Evolutionary conservation across 2,888 invertebrate species (phyloP), one percentile per base, ranked within the genome.

Genomic region (Tenthredo distinguenda): DNA sequence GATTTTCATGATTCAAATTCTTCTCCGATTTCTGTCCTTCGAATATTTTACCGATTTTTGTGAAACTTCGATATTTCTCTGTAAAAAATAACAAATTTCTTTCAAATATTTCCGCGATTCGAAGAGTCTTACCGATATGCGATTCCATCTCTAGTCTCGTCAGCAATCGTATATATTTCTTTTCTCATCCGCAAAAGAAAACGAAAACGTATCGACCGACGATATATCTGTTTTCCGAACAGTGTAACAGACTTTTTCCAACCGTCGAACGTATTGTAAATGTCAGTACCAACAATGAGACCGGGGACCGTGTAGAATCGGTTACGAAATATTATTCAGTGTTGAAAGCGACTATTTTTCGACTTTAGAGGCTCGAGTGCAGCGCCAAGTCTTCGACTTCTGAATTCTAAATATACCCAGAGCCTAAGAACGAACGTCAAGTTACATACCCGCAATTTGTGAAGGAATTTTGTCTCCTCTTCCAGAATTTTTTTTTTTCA

Each of bases 241-340:
- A 55, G 55, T 55, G 2, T n/a, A 1, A 18, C 15, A 55, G n/a
- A 18, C 55, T 55, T 55, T 55, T 55, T n/a, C 55, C 0, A n/a
- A n/a, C 18, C 55, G n/a, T 62, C 62, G n/a, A 26, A 62, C 26
- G 9, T 26, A 62, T 62, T 10, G 62, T 62, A 26, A 2, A 62
- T 21, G 6, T 50, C 21, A 58, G n/a, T 58, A 21, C 62, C 12
- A 2, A 62, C 9, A 47, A 12, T 47, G 4, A 47, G 47, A 55
- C n/a, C 18, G 1, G 12, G 26, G 12, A 62, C 26, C 26, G 12
- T 4, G 26, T 62, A 26, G 34, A 68, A 5, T 6, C 68, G 72
- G 72, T 74, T 74, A 74, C 72, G 72, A 74, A 74, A 74, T 74
- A 74, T 37, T 74, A 74, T 43, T n/a, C 43, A 74, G 43, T 74